Conservation (phyloP, 2,888 invertebrate genomes). For the Microctonus hyperodae region DNA sequence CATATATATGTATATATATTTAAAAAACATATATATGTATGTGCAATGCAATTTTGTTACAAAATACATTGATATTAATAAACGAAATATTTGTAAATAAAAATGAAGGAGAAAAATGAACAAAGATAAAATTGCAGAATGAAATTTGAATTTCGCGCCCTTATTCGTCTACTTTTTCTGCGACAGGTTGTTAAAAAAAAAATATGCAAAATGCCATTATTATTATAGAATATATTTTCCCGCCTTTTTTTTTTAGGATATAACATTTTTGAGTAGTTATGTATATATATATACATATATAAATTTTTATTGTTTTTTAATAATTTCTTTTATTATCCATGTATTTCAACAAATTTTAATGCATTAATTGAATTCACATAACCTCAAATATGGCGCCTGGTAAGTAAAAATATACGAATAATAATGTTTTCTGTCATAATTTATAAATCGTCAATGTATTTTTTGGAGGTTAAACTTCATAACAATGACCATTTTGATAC, state of each 20-base stretch:
- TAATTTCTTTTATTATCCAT: too few relatives aligned
- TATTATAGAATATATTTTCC: background rate
- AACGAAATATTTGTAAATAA: background rate
- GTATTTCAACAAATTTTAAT: too few relatives aligned
- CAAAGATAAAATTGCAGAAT: background rate
- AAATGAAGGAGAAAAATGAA: background rate
- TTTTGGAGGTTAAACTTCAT: constrained; percentile 15
- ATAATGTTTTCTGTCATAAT: background rate
- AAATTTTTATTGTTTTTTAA: background rate
- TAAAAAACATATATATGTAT: constrained; percentile 46
- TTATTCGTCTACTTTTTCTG: too few relatives aligned
- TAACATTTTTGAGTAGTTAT: too few relatives aligned
- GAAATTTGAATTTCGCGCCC: too few relatives aligned
- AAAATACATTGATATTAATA: constrained; percentile 37
- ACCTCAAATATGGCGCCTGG: background rate
- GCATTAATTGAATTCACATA: too few relatives aligned
- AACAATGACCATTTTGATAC: too few relatives aligned
- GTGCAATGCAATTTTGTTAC: constrained; percentile 61
- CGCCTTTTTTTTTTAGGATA: background rate
- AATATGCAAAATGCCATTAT: too few relatives aligned
- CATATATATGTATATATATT: constrained; percentile 9
- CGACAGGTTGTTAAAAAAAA: too few relatives aligned
- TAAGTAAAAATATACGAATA: background rate
- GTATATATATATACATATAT: too few relatives aligned
- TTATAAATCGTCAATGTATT: background rate